These are phyloP conservation scores for Micronycteris hirsuta DNA, from an alignment of 2,113 vertebrate species.

Conservation along the genomic window DNA sequence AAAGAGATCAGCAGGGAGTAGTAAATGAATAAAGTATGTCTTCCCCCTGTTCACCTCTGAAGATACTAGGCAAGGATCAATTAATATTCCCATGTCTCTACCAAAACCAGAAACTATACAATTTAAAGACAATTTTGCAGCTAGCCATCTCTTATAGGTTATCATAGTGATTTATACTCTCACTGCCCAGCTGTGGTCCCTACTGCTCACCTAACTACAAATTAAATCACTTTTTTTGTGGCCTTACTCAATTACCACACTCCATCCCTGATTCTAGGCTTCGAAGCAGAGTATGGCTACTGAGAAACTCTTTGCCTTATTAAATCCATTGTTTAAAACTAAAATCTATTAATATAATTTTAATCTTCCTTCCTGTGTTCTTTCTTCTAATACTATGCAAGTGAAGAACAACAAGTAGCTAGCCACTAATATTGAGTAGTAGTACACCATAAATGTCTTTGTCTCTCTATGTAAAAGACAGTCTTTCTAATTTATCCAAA, in stretches of 20 bases:
- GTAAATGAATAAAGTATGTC: conserved; percentile 55
- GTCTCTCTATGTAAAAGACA: background rate
- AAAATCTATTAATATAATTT: conserved; percentile 23
- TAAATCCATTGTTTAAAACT: conserved; percentile 12
- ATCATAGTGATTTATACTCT: conserved; percentile 6
- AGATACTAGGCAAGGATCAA: conserved; percentile 31
- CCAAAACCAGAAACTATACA: conserved; percentile 40
- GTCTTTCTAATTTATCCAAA: conserved; percentile 28
- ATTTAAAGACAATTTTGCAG: conserved; percentile 25
- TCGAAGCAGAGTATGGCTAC: background rate
- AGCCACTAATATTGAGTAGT: background rate
- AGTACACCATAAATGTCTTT: background rate
- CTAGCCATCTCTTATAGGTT: background rate
- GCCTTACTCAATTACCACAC: conserved; percentile 24
- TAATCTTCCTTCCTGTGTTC: conserved; percentile 18
- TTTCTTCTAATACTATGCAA: conserved; percentile 23
- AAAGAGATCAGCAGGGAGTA: conserved; percentile 43
- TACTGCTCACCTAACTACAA: conserved; percentile 34
- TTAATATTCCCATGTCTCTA: conserved; percentile 18
- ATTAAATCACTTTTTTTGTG: conserved; percentile 51
- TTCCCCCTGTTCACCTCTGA: background rate
- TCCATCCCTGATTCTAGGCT: conserved; percentile 25
- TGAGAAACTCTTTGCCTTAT: conserved; percentile 23
- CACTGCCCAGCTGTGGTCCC: background rate
- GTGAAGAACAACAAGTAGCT: background rate